Evolutionary conservation across 2,113 vertebrate species (phyloP).

Genomic region (Cephalopterus ornatus): DNA sequence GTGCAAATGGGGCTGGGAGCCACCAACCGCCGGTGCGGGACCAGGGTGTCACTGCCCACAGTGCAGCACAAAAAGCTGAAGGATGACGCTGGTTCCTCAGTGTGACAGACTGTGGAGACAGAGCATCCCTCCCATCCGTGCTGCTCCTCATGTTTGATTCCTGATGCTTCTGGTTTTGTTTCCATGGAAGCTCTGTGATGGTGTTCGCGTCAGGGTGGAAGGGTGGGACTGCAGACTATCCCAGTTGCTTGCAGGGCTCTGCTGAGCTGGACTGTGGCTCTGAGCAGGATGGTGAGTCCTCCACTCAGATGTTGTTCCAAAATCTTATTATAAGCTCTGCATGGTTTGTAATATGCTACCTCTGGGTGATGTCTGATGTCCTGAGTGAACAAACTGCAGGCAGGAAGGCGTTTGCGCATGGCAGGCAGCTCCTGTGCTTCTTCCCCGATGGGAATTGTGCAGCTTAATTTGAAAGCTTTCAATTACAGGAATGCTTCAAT

Average conservation of each 20-base stretch:
- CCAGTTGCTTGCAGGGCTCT: background rate
- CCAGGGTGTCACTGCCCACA: accelerated
- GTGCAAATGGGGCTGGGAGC: background rate
- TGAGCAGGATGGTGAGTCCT: background rate
- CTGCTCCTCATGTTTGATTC: background rate
- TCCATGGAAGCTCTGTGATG: background rate
- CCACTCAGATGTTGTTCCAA: background rate
- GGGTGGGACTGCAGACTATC: background rate
- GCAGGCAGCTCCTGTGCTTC: constrained; percentile 21
- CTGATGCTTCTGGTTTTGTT: background rate
- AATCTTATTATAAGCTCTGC: background rate
- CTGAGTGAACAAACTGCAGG: background rate
- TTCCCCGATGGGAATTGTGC: background rate
- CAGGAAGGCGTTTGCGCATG: background rate
- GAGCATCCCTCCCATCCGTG: background rate
- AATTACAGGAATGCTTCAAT: background rate
- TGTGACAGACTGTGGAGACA: background rate
- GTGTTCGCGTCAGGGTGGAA: accelerated
- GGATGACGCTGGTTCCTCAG: background rate
- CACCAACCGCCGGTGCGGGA: background rate
- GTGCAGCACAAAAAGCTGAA: background rate
- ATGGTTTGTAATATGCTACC: background rate
- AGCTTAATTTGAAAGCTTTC: constrained; percentile 25
- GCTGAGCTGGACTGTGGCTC: background rate
- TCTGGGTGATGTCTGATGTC: background rate